Base-by-base conservation (phyloP, 2,797 vertebrate species). In the Myripristis murdjan region DNA sequence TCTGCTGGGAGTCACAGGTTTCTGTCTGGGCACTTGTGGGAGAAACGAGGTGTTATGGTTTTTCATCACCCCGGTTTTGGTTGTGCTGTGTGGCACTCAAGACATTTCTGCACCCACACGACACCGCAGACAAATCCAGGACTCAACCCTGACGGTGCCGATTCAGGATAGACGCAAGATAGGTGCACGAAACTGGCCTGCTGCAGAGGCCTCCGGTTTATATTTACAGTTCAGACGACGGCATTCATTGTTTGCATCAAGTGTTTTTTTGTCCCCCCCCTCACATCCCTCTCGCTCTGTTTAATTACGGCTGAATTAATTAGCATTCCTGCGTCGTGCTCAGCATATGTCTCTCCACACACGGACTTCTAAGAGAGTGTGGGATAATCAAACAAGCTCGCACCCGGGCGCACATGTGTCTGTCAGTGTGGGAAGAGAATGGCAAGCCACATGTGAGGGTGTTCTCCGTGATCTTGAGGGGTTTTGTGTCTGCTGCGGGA, bases 381-480 rank as follows among this genome's bases (percentile, higher is more conserved):
- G 81, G 83, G 76, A 77, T 73, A 86, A 85, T 89, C 77, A 92
- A 87, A 82, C 69, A 52, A 33, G 64, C 48, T 23, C 56, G 63
- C 59, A 57, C 62, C 70, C 2, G 56, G 55, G 61, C 60, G 55
- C 83, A 79, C 78, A 43, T 82, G 55, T 84, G 77, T 72, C 59
- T 28, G 79, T 51, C 44, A 75, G 70, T 75, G 74, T 79, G 71
- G 53, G 60, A n/a, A 41, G 63, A 68, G 33, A 71, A 61, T 37
- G 43, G 68, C 47, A 54, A 54, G 60, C 85, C 77, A 88, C 87
- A 85, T 85, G 72, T 78, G 60, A 77, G 58, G 58, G 20, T 20
- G 20, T 20, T 20, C 20, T 20, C 20, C 20, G 20, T 20, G 20
- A 20, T 20, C 20, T n/a, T 20, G 20, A 20, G 20, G n/a, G 43